A percentile compares a stretch with the other conserved stretches of the same genome.
These are phyloP conservation scores for Paedocypris micromegethes DNA, from an alignment of 2,797 vertebrate species.

Conservation along the genomic window DNA sequence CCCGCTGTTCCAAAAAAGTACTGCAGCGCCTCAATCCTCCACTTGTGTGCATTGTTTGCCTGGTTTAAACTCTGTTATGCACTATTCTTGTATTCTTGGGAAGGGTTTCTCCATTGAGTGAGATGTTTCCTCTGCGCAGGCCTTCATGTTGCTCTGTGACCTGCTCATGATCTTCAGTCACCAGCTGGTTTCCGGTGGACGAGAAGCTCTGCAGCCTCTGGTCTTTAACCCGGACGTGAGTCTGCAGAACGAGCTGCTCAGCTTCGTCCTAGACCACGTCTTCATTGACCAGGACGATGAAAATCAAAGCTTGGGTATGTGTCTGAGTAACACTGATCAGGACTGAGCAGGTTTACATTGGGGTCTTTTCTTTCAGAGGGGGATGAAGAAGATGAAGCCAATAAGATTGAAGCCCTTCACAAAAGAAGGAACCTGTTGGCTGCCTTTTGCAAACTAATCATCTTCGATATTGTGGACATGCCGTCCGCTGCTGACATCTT, in stretches of 20 bases:
- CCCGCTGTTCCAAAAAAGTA: too few relatives aligned
- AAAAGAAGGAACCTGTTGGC: constrained; percentile 97
- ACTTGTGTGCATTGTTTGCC: too few relatives aligned
- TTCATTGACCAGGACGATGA: constrained; percentile 99
- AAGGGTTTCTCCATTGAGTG: neutral
- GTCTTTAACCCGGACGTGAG: constrained; percentile 93
- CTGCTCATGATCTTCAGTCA: constrained; percentile 99
- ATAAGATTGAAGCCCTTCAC: constrained; percentile 98
- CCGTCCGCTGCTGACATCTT: constrained; percentile 98
- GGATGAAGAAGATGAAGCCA: constrained; percentile 98
- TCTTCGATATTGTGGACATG: constrained; percentile 99
- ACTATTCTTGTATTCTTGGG: too few relatives aligned
- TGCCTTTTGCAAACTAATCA: constrained; percentile 97
- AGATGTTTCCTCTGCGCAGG: constrained; percentile 61
- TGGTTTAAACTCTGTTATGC: neutral
- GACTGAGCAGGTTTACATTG: neutral
- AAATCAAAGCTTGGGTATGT: constrained; percentile 97
- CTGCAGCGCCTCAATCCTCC: too few relatives aligned
- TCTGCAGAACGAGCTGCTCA: constrained; percentile 94
- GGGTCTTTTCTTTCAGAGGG: constrained; percentile 71
- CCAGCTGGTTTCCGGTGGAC: constrained; percentile 85
- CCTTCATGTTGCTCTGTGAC: constrained; percentile 98
- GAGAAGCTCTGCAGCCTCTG: constrained; percentile 91
- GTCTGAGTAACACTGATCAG: neutral
- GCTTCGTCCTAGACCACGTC: constrained; percentile 96